Percentiles rank a stretch among this genome's conserved stretches.
Conservation (phyloP, 2,797 vertebrate genomes). For the Galaxias olidus region DNA sequence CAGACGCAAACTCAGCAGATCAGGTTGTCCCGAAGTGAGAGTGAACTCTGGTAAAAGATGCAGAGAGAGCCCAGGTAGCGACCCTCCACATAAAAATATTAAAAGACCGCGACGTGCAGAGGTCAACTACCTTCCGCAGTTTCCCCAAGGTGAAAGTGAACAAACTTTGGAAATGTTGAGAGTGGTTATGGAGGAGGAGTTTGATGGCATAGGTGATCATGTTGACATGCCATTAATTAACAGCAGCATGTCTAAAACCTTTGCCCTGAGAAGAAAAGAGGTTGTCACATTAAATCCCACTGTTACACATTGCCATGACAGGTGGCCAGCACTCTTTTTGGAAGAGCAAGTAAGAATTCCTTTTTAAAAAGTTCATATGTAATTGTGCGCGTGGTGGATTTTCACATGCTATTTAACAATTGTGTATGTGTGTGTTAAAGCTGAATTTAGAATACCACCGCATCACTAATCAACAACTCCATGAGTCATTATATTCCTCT, state of each 20-base stretch:
- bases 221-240: neutral
- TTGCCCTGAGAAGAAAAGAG: neutral
- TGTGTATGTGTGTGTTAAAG: too few species aligned
- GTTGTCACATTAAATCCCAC: too few species aligned
- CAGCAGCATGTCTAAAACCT: neutral
- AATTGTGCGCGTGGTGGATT: too few species aligned
- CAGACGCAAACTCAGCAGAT: neutral
- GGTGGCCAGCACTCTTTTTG: too few species aligned
- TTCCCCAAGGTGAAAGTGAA: conserved; percentile 23
- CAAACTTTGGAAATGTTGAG: neutral
- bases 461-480: neutral
- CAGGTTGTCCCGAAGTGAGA: neutral
- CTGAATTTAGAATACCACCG: neutral
- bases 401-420: too few species aligned
- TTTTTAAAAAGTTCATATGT: too few species aligned
- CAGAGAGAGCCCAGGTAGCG: neutral
- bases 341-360: too few species aligned
- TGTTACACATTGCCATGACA: too few species aligned
- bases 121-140: conserved; percentile 44
- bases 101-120: conserved; percentile 40
- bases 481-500: neutral
- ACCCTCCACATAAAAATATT: conserved; percentile 28
- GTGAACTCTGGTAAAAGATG: too few species aligned
- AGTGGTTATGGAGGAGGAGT: neutral
- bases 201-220: neutral